Percentiles rank a stretch among this genome's conserved stretches.
phyloP scores from a whole-genome alignment of 2,888 invertebrate genomes.

The Andrena flavipes region DNA sequence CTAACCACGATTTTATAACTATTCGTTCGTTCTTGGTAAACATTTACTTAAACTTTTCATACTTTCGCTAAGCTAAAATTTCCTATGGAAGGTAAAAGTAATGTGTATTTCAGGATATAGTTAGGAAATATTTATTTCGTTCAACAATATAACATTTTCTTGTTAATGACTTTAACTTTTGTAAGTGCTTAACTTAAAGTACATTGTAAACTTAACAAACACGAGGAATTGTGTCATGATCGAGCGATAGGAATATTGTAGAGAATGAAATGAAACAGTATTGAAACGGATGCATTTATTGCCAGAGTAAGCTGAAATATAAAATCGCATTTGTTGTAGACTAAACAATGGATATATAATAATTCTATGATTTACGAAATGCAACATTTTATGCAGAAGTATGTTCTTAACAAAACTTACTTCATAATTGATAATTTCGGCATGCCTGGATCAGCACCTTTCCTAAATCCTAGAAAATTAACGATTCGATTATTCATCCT shows the following conservation, averaged over 20 bases:
- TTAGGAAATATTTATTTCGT: slow-evolving; percentile 8
- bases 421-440: slow-evolving; percentile 87
- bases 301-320: slow-evolving; percentile 85
- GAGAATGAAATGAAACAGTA: background rate
- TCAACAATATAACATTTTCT: slow-evolving; percentile 20
- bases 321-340: slow-evolving; percentile 46
- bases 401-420: slow-evolving; percentile 79
- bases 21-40: background rate
- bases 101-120: background rate
- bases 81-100: background rate
- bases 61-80: background rate
- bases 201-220: slow-evolving; percentile 18
- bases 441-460: slow-evolving; percentile 90
- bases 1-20: background rate
- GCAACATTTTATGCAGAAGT: background rate
- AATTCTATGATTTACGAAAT: background rate
- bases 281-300: slow-evolving; percentile 61
- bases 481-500: slow-evolving; percentile 5
- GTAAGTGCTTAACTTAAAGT: background rate
- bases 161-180: slow-evolving; percentile 8
- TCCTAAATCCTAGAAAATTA: slow-evolving; percentile 87
- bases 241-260: background rate
- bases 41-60: background rate
- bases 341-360: background rate
- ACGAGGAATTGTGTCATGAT: background rate